phyloP scores from a whole-genome alignment of 2,113 vertebrate genomes.

The Leuciscus idus region DNA sequence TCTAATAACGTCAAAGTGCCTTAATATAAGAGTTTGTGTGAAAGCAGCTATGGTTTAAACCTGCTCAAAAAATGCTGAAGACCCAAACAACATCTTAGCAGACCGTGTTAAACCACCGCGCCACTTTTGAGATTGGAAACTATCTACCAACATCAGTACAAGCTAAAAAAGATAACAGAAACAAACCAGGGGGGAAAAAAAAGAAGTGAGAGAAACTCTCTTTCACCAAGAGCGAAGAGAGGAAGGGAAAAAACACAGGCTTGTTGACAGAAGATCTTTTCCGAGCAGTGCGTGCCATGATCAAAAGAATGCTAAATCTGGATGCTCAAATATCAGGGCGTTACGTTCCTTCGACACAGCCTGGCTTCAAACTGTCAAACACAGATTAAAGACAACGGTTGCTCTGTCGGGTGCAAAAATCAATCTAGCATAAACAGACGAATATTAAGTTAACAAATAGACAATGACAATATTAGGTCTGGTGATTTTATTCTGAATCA shows the following conservation, averaged over 20 bases:
- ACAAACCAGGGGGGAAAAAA: background rate
- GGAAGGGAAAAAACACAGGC: constrained; percentile 4
- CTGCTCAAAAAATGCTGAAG: background rate
- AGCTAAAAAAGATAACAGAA: background rate
- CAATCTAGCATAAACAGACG: constrained; percentile 1
- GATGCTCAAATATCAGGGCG: constrained; percentile 11
- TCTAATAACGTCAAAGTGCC: background rate
- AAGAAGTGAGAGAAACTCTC: background rate
- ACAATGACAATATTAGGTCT: background rate
- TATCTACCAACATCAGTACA: background rate
- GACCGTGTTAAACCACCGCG: background rate
- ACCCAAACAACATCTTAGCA: background rate
- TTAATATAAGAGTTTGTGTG: background rate
- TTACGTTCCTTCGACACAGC: background rate
- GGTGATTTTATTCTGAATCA: background rate
- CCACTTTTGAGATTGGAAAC: background rate
- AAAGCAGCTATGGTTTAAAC: background rate
- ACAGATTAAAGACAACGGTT: constrained; percentile 11
- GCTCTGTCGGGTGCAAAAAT: constrained; percentile 9
- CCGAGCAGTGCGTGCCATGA: background rate
- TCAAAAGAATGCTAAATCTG: constrained; percentile 35
- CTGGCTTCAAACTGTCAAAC: constrained; percentile 4
- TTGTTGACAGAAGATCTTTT: constrained; percentile 35
- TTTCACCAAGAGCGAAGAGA: constrained; percentile 14
- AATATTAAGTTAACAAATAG: constrained; percentile 6